A percentile compares a stretch with the other conserved stretches of the same genome.
Conservation (phyloP, 1,140 invertebrate species). For the Magallana ariakensis region DNA sequence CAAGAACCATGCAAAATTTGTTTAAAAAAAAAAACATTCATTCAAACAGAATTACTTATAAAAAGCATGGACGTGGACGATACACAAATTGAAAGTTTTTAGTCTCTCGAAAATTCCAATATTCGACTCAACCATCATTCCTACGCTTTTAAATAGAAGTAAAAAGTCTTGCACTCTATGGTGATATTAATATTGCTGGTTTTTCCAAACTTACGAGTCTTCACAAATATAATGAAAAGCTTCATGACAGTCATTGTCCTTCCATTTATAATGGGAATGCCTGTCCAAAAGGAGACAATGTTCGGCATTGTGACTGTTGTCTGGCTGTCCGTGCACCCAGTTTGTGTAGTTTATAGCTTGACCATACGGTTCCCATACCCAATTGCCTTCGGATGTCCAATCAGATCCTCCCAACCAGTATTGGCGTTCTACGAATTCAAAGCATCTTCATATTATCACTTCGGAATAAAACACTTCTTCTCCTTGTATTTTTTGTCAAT, state of each 20-base stretch:
- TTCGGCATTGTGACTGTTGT: not conserved
- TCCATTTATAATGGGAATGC: constrained; percentile 7
- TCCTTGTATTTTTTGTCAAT: too few relatives aligned
- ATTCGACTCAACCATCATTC: too few relatives aligned
- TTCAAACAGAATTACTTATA: too few relatives aligned
- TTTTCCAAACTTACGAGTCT: not conserved
- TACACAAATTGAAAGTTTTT: too few relatives aligned
- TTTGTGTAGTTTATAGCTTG: not conserved
- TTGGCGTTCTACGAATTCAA: not conserved
- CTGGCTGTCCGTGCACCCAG: constrained; percentile 10
- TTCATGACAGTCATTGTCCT: not conserved
- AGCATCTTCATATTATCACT: not conserved
- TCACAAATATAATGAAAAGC: constrained; percentile 24
- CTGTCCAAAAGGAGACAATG: constrained; percentile 19
- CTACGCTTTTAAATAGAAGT: too few relatives aligned
- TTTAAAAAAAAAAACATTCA: too few relatives aligned
- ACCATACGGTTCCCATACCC: constrained; percentile 37
- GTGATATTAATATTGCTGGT: too few relatives aligned
- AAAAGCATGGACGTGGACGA: too few relatives aligned
- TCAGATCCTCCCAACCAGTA: constrained; percentile 40
- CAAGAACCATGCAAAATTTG: too few relatives aligned
- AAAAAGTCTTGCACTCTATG: too few relatives aligned
- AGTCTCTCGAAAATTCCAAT: too few relatives aligned
- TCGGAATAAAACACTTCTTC: too few relatives aligned
- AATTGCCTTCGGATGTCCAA: not conserved